A percentile compares a stretch with the other conserved stretches of the same genome.
Conservation (phyloP, 1,140 invertebrate genomes). For the Orchesella cincta region DNA sequence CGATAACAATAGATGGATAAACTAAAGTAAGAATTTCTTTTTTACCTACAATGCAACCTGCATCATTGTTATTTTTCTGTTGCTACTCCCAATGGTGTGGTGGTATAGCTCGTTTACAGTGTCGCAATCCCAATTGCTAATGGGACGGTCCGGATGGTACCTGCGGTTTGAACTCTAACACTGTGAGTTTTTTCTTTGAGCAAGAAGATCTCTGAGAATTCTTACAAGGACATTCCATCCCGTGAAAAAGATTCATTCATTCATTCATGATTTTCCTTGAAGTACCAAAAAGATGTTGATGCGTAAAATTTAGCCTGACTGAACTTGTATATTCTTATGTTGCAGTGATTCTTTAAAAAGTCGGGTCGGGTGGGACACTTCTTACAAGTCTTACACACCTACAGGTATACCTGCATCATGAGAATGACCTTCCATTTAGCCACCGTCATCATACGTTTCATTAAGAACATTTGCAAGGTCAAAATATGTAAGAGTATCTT, state of each 20-base stretch:
- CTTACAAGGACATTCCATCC: conserved; percentile 1
- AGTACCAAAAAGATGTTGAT: not conserved
- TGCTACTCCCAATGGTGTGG: not conserved
- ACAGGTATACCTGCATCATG: no score
- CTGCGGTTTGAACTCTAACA: conserved; percentile 6
- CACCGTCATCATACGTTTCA: not conserved
- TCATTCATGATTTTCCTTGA: conserved; percentile 7
- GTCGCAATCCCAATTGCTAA: not conserved
- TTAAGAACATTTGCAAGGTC: conserved; percentile 1
- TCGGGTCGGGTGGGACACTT: not conserved
- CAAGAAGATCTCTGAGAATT: conserved; percentile 8
- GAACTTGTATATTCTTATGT: not conserved
- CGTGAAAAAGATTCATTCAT: not conserved
- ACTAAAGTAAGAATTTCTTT: not conserved
- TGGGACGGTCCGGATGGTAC: conserved; percentile 20
- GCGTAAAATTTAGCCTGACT: not conserved
- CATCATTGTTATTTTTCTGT: conserved; percentile 8
- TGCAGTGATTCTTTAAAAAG: not conserved
- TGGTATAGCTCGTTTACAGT: not conserved
- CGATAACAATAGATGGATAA: not conserved
- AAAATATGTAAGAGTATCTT: not conserved
- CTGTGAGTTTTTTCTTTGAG: not conserved
- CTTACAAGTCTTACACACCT: no score
- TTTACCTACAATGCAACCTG: conserved; percentile 14
- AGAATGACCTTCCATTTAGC: not conserved